Evolutionary conservation across 2,113 vertebrate genomes (phyloP).

Genomic region (Vimba vimba): DNA sequence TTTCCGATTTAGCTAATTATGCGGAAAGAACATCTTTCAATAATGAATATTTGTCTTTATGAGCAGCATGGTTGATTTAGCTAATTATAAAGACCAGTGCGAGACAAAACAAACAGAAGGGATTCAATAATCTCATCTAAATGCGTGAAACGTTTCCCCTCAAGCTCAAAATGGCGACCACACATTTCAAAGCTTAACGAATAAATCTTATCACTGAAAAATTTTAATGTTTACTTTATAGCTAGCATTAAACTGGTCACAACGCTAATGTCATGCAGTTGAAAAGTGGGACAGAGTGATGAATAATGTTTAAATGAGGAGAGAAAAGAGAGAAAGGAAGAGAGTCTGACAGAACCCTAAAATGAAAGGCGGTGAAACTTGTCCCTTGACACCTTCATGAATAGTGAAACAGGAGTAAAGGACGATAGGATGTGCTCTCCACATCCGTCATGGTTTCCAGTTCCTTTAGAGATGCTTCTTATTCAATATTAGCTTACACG

Average conservation of each 20-base stretch:
- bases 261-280: neutral
- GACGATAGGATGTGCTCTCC: slow-evolving; percentile 32
- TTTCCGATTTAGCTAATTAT: slow-evolving; percentile 1
- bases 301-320: slow-evolving; percentile 34
- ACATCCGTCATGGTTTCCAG: slow-evolving; percentile 42
- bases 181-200: neutral
- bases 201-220: slow-evolving; percentile 15
- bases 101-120: slow-evolving; percentile 6
- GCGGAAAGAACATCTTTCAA: neutral
- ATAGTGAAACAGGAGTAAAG: slow-evolving; percentile 43
- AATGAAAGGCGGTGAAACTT: slow-evolving; percentile 39
- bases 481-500: slow-evolving; percentile 41
- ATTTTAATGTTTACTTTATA: slow-evolving; percentile 22
- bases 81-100: neutral
- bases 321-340: slow-evolving; percentile 18
- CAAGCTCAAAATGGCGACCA: neutral
- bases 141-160: neutral
- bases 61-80: neutral
- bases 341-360: slow-evolving; percentile 12
- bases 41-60: slow-evolving; percentile 28
- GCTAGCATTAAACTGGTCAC: slow-evolving; percentile 26
- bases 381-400: slow-evolving; percentile 43
- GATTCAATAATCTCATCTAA: slow-evolving; percentile 2
- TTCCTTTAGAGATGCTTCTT: slow-evolving; percentile 42
- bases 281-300: slow-evolving; percentile 34